Conservation (phyloP, 2,113 vertebrate species). For the Falcunculus frontatus region DNA sequence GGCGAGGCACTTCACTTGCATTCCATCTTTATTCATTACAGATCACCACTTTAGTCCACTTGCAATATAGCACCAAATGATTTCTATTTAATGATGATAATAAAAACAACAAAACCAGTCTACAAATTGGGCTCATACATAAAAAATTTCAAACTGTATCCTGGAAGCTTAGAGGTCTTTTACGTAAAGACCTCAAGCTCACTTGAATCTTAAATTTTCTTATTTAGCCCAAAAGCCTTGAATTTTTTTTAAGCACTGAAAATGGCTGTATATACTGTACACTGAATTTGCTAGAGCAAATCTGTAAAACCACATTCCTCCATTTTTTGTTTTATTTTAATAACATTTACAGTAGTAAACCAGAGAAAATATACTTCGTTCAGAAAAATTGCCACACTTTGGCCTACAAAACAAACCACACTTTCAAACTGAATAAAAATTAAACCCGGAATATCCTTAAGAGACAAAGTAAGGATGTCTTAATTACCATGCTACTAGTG, state of each 20-base stretch:
- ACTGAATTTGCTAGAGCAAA: background rate
- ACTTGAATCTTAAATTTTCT: background rate
- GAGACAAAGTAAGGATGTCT: background rate
- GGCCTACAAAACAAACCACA: background rate
- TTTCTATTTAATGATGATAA: background rate
- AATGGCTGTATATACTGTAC: background rate
- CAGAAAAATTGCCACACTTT: background rate
- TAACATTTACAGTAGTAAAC: background rate
- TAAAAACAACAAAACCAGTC: background rate
- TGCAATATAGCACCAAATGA: background rate
- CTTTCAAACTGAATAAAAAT: background rate
- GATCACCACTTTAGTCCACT: background rate
- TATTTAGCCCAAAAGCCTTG: background rate
- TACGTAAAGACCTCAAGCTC: background rate
- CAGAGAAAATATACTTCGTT: background rate
- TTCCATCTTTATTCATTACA: background rate
- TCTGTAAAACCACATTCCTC: background rate
- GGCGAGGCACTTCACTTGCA: background rate
- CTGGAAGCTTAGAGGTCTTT: background rate
- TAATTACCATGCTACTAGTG: background rate
- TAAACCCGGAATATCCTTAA: background rate
- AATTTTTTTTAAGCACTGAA: background rate
- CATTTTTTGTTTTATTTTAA: background rate
- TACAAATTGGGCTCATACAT: background rate
- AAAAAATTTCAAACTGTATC: background rate